Conservation (phyloP, 1,140 invertebrate genomes). For the Batillaria attramentaria region DNA sequence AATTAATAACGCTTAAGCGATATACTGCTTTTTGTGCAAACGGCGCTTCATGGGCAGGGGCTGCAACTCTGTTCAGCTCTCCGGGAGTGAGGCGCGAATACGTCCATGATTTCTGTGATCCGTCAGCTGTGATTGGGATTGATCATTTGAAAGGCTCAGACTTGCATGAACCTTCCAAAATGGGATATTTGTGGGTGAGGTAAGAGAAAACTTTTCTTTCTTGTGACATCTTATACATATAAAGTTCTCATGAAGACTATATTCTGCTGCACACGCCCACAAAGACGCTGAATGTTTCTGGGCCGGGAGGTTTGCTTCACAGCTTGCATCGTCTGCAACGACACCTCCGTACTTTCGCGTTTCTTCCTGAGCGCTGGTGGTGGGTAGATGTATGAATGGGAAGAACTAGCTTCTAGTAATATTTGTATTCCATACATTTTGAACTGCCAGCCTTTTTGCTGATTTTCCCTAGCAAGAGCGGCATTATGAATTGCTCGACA, state of each 20-base stretch:
- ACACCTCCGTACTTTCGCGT: neutral
- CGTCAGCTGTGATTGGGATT: neutral
- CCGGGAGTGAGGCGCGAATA: neutral
- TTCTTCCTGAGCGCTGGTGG: neutral
- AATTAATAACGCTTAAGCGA: too few species aligned
- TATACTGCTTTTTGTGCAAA: too few species aligned
- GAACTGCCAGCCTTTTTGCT: neutral
- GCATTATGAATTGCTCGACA: too few species aligned
- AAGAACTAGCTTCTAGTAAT: neutral
- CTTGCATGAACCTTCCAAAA: neutral
- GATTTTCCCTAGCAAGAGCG: neutral
- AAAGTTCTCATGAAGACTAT: neutral
- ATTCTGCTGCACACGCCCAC: neutral
- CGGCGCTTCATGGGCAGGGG: neutral
- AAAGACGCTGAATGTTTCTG: neutral
- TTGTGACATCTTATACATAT: neutral
- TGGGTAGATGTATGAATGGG: neutral
- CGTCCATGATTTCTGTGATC: neutral
- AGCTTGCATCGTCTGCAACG: neutral
- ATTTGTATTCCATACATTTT: neutral
- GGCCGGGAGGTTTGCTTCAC: neutral
- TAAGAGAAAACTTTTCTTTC: neutral
- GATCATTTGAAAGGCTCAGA: neutral
- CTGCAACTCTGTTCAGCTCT: neutral
- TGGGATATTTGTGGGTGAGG: neutral